These are phyloP conservation scores for Otis tarda DNA, from an alignment of 2,113 vertebrate genomes.

Conservation along the genomic window DNA sequence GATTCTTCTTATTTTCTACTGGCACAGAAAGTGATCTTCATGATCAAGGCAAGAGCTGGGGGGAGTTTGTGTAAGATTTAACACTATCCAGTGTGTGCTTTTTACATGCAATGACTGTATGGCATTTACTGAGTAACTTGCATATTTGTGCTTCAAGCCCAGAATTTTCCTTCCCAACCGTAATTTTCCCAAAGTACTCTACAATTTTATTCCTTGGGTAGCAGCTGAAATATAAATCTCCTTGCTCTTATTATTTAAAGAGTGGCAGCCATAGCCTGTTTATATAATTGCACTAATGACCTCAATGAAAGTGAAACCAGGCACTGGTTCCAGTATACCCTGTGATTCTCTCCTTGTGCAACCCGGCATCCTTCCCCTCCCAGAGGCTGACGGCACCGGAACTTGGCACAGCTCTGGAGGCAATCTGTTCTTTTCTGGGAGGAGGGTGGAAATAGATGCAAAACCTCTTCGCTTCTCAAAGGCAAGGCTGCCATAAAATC, in stretches of 20 bases:
- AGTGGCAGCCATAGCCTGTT: not conserved
- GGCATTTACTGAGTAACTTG: not conserved
- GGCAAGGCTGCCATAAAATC: not conserved
- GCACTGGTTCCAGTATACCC: accelerated
- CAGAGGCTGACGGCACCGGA: accelerated
- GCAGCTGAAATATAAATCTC: not conserved
- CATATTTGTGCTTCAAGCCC: not conserved
- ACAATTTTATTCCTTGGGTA: not conserved
- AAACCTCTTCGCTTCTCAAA: not conserved
- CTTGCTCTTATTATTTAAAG: not conserved
- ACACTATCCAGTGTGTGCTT: not conserved
- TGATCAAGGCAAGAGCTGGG: not conserved
- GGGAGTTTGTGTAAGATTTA: not conserved
- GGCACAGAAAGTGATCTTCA: not conserved
- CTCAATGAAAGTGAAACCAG: not conserved
- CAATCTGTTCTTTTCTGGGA: not conserved
- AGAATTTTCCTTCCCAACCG: not conserved
- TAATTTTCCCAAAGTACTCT: not conserved
- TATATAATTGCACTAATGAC: not conserved
- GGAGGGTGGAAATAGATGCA: not conserved
- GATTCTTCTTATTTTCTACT: not conserved
- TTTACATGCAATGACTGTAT: not conserved
- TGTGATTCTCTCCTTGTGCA: not conserved
- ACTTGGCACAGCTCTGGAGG: not conserved
- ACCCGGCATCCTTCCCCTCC: not conserved